These are phyloP conservation scores for Florisuga fusca DNA, from an alignment of 2,797 vertebrate species.

Conservation along the genomic window DNA sequence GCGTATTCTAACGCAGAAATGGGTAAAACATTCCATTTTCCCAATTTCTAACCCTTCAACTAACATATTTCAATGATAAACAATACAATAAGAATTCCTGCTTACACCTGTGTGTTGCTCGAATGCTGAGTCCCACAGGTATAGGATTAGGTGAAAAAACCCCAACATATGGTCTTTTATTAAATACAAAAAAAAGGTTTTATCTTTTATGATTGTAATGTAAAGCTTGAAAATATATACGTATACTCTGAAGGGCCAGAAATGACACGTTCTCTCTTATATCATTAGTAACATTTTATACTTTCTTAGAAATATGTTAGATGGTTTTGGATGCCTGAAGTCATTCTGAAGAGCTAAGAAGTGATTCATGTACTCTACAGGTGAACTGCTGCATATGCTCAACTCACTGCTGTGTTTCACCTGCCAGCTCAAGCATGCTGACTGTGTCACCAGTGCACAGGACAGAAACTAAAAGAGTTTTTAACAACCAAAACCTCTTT, in stretches of 20 bases:
- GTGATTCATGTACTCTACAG: background rate
- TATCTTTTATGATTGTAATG: background rate
- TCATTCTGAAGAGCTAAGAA: background rate
- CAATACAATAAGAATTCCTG: background rate
- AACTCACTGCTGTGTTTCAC: fast-evolving
- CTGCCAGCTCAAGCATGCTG: background rate
- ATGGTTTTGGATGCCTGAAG: background rate
- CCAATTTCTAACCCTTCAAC: background rate
- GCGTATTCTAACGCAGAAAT: background rate
- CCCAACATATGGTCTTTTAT: background rate
- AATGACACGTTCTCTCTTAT: background rate
- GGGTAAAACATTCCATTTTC: background rate
- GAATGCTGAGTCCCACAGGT: background rate
- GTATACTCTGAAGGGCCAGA: background rate
- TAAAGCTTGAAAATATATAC: background rate
- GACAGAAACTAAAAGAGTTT: background rate
- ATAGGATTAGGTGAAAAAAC: background rate
- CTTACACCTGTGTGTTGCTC: background rate
- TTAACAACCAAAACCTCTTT: background rate
- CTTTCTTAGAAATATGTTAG: background rate
- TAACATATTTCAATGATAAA: background rate
- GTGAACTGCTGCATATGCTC: background rate
- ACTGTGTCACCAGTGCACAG: background rate
- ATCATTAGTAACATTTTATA: background rate
- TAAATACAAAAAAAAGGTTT: background rate